Evolutionary conservation across 2,797 vertebrate species (phyloP), one percentile per base, ranked within the genome.

Genomic region (Scolopax bukidnonensis): DNA sequence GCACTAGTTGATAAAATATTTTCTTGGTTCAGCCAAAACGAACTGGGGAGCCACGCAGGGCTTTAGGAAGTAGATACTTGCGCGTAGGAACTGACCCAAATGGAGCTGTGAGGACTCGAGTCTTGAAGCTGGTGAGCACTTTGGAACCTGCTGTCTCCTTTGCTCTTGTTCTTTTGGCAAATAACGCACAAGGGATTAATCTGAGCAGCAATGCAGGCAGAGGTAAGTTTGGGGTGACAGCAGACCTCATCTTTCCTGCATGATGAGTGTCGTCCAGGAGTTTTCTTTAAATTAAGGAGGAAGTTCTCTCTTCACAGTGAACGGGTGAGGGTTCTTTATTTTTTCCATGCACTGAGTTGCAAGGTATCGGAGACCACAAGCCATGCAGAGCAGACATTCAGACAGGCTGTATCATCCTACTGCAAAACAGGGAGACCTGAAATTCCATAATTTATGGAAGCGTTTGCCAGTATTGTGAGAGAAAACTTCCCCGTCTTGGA

Each of bases 21-120:
- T 59, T 38, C 73, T 67, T 60, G 69, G 36, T 38, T 81, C 68
- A 59, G 81, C 28, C 78, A 43, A 0, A 57, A 33, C 3, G 69
- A 69, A 33, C 50, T n/a, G 47, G 53, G 83, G 53, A 74, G 65
- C 24, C 24, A 3, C 4, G 41, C 20, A 30, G 47, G 43, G 79
- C 61, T 25, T 0, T 32, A 61, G 51, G 51, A 61, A 8, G 20
- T 5, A 47, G 64, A 18, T 83, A 57, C 61, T 43, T 74, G 41
- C 60, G 3, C 9, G 61, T 47, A 87, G 83, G 59, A 69, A 4
- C 18, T 4, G 17, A 28, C 16, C 38, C 0, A 0, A 51, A 38
- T 2, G 57, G 83, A 68, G 74, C 80, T 67, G 85, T 47, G 63
- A 11, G 33, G n/a, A 50, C 18, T 12, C 4, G 7, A 85, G 23